phyloP scores from a whole-genome alignment of 2,888 invertebrate species.

The Agrilus biguttatus region DNA sequence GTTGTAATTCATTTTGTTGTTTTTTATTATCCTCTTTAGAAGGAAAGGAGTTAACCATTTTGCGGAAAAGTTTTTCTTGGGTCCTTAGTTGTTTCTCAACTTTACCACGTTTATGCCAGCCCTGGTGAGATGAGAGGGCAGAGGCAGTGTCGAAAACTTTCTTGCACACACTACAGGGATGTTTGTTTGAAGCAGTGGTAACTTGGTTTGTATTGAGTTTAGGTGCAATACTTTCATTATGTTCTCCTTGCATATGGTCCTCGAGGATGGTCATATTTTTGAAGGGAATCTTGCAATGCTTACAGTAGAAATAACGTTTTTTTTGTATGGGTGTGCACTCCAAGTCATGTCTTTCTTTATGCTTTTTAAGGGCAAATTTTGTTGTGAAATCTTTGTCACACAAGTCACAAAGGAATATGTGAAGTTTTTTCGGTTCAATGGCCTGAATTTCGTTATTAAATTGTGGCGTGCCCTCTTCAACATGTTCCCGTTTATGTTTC shows the following conservation, averaged over 20 bases:
- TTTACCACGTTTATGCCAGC: constrained; percentile 42
- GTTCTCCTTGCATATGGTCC: constrained; percentile 24
- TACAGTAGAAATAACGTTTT: constrained; percentile 17
- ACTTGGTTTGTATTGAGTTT: constrained; percentile 8
- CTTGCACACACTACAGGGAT: constrained; percentile 48
- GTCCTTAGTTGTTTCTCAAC: constrained; percentile 20
- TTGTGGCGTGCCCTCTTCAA: constrained; percentile 8
- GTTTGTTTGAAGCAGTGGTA: constrained; percentile 15
- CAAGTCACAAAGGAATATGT: constrained; percentile 26
- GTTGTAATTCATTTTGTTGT: constrained; percentile 13
- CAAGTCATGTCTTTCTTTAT: constrained; percentile 24
- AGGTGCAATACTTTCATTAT: constrained; percentile 11
- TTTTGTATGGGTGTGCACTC: constrained; percentile 5
- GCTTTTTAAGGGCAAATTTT: constrained; percentile 26
- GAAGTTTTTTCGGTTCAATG: constrained; percentile 12
- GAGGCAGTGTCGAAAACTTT: constrained; percentile 43
- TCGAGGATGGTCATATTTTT: constrained; percentile 14
- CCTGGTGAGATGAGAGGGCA: constrained; percentile 47
- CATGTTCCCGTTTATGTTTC: constrained; percentile 40
- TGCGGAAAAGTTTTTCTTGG: constrained; percentile 6
- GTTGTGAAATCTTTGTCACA: constrained; percentile 31
- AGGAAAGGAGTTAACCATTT: constrained; percentile 1
- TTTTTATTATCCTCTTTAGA: constrained; percentile 3
- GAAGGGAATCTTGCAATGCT: constrained; percentile 25
- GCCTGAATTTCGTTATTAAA: constrained; percentile 12